Base-by-base conservation (phyloP, 1,140 invertebrate genomes). In the Lamellibrachia luymesi region DNA sequence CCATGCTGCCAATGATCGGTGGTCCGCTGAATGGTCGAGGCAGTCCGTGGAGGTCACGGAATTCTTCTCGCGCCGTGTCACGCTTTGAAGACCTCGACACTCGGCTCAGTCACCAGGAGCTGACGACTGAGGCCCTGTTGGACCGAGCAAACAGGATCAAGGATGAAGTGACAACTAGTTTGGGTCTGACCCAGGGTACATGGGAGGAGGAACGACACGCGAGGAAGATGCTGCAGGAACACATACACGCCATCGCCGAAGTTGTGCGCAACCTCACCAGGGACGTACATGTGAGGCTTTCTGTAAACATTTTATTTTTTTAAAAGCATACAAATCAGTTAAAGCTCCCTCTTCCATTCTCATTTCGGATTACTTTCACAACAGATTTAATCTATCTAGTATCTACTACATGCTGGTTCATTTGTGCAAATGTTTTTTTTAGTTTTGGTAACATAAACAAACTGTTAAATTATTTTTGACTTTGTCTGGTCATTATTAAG, bases 91-190 rank as follows among this genome's bases (percentile, higher is more conserved):
- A 92, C 50, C 8, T 92, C 1, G 92, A 92, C 13, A 50, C 49
- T 17, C 92, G 92, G 17, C 92, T 92, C n/a, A 52, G 50, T 38
- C 52, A 38, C 8, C 92, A 92, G 52, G 92, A 92, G 52, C n/a
- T 50, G 50, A 92, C 92, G 2, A 92, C 92, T 2, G 50, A 90
- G 38, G 27, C 52, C 7, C 92, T 96, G 50, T 94, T 96, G 27
- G 95, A 96, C 90, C 94, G 94, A 93, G 95, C 96, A 1, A 95
- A 95, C 80, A 95, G 96, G 94, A 96, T 96, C 27, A 96, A 96
- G 93, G 95, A 96, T 90, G 96, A 96, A 94, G 95, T 96, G 13
- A 95, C 96, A 89, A 95, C 96, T 49, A 96, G 95, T 94, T 94
- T 96, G 80, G 95, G 95, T 94, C 95, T 95, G 90, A 96, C 95